Conservation (phyloP, 2,888 invertebrate genomes). For the Disparrhopalites patrizii region DNA sequence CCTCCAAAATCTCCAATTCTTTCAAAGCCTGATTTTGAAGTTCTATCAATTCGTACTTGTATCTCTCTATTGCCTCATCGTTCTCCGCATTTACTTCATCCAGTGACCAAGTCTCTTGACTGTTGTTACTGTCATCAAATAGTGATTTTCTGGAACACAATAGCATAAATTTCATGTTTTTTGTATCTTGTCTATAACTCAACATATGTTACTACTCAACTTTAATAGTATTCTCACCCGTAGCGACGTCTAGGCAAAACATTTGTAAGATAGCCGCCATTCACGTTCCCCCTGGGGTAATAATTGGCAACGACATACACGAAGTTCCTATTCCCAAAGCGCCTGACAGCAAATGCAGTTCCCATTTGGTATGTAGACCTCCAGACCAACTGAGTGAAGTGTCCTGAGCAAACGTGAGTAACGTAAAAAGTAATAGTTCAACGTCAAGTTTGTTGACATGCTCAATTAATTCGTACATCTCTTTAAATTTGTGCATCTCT, state of each 20-base stretch:
- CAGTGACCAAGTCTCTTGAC: neutral
- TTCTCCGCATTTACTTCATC: neutral
- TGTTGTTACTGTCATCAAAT: too few species aligned
- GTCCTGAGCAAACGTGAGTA: neutral
- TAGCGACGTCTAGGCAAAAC: neutral
- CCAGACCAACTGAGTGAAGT: slow-evolving; percentile 37
- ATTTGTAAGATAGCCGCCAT: neutral
- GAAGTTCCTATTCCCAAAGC: slow-evolving; percentile 15
- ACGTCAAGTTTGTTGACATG: neutral
- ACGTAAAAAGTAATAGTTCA: neutral
- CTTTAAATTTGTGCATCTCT: too few species aligned
- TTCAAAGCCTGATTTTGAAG: neutral
- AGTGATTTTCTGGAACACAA: neutral
- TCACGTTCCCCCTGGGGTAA: slow-evolving; percentile 36
- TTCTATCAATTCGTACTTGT: neutral
- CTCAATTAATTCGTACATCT: neutral
- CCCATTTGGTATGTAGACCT: slow-evolving; percentile 35
- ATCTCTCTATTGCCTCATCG: neutral
- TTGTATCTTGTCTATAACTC: too few species aligned
- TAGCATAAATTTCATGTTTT: neutral
- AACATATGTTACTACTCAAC: neutral
- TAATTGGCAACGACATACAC: slow-evolving; percentile 41
- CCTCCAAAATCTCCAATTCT: neutral
- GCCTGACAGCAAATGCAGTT: slow-evolving; percentile 29
- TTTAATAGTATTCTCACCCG: neutral